phyloP scores from a whole-genome alignment of 2,888 invertebrate genomes.

The Callinectes sapidus region DNA sequence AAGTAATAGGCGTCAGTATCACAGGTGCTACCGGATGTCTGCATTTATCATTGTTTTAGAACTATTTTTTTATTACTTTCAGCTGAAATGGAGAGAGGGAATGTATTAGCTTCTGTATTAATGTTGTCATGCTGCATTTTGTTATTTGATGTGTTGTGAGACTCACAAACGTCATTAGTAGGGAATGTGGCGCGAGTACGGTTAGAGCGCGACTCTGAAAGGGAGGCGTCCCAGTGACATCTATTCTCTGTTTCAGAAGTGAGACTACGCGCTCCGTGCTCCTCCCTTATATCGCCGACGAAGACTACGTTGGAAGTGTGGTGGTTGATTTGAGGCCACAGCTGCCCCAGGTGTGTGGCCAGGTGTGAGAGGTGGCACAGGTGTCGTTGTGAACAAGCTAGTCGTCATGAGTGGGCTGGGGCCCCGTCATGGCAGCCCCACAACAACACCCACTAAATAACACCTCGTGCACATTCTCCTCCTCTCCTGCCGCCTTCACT shows the following conservation, averaged over 20 bases:
- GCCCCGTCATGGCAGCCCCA: constrained; percentile 60
- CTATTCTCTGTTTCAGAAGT: constrained; percentile 60
- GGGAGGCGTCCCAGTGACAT: constrained; percentile 8
- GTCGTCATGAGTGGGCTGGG: constrained; percentile 58
- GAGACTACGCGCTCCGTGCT: constrained; percentile 33
- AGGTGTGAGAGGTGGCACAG: constrained; percentile 53
- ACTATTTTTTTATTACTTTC: not conserved
- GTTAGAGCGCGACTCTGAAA: not conserved
- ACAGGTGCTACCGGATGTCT: not conserved
- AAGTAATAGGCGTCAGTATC: not conserved
- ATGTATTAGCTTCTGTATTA: not conserved
- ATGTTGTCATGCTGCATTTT: not conserved
- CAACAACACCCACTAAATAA: constrained; percentile 59
- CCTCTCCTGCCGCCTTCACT: constrained; percentile 26
- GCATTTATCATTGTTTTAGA: not conserved
- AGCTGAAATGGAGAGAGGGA: too few relatives aligned
- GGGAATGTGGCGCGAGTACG: too few relatives aligned
- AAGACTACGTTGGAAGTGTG: constrained; percentile 52
- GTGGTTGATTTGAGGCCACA: not conserved
- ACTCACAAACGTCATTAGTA: not conserved
- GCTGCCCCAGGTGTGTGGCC: constrained; percentile 51
- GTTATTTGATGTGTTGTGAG: not conserved
- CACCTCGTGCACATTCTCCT: not conserved
- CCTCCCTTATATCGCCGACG: constrained; percentile 52
- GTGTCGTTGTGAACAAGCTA: constrained; percentile 31